Conservation (phyloP, 2,113 vertebrate genomes). For the Artemisiospiza belli region DNA sequence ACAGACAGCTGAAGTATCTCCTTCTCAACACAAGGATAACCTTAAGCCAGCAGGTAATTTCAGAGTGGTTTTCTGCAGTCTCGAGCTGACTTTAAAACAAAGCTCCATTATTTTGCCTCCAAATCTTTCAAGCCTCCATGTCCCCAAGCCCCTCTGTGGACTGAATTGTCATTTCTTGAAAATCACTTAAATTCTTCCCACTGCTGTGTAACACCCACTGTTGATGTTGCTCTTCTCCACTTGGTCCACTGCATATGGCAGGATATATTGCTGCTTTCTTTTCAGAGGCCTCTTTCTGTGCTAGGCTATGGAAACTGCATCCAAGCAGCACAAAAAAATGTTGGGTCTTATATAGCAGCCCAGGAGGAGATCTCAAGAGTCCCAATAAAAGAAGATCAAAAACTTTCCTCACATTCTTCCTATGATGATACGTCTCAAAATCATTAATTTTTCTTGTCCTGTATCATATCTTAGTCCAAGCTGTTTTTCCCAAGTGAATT, state of each 20-base stretch:
- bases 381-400: background rate
- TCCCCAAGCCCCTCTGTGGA: background rate
- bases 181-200: background rate
- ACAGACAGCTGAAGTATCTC: background rate
- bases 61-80: background rate
- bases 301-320: background rate
- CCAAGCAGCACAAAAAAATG: background rate
- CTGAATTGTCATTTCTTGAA: background rate
- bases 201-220: background rate
- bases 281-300: background rate
- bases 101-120: background rate
- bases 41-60: background rate
- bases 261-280: background rate
- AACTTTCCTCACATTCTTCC: background rate
- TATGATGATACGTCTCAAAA: constrained; percentile 15
- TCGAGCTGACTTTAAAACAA: background rate
- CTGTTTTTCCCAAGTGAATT: constrained; percentile 41
- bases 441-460: constrained; percentile 59
- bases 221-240: background rate
- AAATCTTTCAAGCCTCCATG: background rate
- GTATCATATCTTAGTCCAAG: constrained; percentile 49
- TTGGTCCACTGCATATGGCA: background rate
- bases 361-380: background rate
- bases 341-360: background rate
- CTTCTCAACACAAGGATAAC: background rate